Percentiles rank a stretch among this genome's conserved stretches.
Evolutionary conservation across 2,113 vertebrate genomes (phyloP).

Genomic region (Trogon melanurus): DNA sequence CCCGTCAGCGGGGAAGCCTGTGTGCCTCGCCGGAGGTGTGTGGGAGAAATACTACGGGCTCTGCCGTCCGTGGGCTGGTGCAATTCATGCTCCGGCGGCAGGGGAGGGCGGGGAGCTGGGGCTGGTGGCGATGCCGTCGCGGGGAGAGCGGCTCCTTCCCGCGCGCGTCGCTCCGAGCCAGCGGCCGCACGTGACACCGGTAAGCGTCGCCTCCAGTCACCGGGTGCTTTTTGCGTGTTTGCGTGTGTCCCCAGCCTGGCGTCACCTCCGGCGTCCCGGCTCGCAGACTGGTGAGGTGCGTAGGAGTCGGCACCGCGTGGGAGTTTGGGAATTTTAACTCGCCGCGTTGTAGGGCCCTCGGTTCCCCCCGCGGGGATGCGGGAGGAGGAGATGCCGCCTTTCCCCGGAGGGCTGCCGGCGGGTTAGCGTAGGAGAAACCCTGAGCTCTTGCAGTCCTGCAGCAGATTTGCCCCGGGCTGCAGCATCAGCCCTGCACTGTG

Average conservation of each 20-base stretch:
- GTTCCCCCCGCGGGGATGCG: accelerated
- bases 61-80: neutral
- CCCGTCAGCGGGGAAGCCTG: neutral
- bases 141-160: neutral
- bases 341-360: neutral
- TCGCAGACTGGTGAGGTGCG: neutral
- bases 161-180: accelerated
- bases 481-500: neutral
- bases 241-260: neutral
- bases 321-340: neutral
- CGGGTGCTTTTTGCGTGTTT: neutral
- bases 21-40: neutral
- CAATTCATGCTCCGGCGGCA: neutral
- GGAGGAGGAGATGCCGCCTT: neutral
- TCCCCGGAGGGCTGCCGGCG: neutral
- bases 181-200: neutral
- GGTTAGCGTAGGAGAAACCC: neutral
- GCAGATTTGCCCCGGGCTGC: neutral
- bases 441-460: neutral
- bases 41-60: neutral
- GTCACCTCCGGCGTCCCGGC: neutral
- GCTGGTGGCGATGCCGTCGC: neutral
- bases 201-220: neutral
- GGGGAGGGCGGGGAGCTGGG: neutral
- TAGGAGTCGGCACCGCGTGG: neutral